Conservation (phyloP, 2,113 vertebrate genomes). For the Dasyprocta punctata region DNA sequence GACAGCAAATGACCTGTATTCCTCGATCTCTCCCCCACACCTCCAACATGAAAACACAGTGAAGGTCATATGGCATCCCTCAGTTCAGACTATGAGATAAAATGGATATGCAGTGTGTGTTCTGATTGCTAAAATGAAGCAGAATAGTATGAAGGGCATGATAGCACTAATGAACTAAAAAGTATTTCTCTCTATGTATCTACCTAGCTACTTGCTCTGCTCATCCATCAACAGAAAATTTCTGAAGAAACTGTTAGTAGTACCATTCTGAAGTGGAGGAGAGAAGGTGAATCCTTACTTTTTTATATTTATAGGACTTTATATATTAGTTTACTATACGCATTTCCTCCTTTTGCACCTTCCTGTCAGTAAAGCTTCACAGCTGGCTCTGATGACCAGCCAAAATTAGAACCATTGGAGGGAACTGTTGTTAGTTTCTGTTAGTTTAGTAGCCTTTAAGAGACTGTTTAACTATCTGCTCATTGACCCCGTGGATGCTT, state of each 20-base stretch:
- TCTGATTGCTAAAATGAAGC: slow-evolving; percentile 12
- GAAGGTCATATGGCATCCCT: background rate
- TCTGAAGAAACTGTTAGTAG: background rate
- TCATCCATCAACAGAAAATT: background rate
- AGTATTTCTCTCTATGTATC: background rate
- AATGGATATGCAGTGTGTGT: background rate
- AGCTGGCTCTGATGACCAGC: background rate
- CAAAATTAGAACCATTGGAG: background rate
- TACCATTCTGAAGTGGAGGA: background rate
- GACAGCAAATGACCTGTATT: background rate
- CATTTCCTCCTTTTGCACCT: slow-evolving; percentile 8
- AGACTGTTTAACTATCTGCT: slow-evolving; percentile 2
- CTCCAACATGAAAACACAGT: background rate
- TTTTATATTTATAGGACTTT: background rate
- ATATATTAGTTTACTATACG: background rate
- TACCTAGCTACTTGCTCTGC: background rate
- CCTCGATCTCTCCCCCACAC: background rate
- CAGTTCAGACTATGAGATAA: slow-evolving; percentile 5
- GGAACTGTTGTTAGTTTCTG: slow-evolving; percentile 25
- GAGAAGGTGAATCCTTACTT: background rate
- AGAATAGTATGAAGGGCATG: background rate
- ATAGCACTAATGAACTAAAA: background rate
- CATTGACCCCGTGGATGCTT: background rate
- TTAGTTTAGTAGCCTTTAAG: background rate
- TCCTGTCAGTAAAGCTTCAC: background rate